These are phyloP conservation scores for Channa argus DNA, from an alignment of 2,113 vertebrate genomes.

Conservation along the genomic window DNA sequence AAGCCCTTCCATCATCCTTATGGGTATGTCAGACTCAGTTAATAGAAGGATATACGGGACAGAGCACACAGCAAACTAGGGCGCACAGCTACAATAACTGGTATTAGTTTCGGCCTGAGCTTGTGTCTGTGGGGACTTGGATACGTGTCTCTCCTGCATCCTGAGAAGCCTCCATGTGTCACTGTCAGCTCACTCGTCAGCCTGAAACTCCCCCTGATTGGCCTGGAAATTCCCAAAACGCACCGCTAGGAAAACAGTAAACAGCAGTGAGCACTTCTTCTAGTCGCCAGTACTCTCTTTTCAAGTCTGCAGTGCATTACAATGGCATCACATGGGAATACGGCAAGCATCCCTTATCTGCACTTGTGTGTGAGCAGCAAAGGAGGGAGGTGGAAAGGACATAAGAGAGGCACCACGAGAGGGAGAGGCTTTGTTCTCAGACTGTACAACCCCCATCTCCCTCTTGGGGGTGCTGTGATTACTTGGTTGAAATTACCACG, in stretches of 20 bases:
- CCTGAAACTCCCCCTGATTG: slow-evolving; percentile 39
- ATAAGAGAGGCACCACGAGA: slow-evolving; percentile 40
- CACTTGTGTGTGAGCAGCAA: slow-evolving; percentile 41
- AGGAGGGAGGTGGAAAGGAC: slow-evolving; percentile 47
- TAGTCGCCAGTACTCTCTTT: slow-evolving; percentile 37
- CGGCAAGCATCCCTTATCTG: slow-evolving; percentile 45
- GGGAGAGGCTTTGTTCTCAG: slow-evolving; percentile 49
- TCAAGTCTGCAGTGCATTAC: slow-evolving; percentile 56
- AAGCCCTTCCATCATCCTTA: slow-evolving; percentile 72
- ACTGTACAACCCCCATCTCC: slow-evolving; percentile 49
- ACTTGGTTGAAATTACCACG: slow-evolving; percentile 68
- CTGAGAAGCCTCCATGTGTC: slow-evolving; percentile 67
- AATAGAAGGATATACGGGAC: slow-evolving; percentile 68
- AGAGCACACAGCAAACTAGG: slow-evolving; percentile 60
- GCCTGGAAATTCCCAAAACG: slow-evolving; percentile 63
- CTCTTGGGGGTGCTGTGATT: slow-evolving; percentile 84
- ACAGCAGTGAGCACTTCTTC: slow-evolving; percentile 40
- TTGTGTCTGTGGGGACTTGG: slow-evolving; percentile 48
- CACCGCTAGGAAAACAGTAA: slow-evolving; percentile 63
- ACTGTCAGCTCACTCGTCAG: slow-evolving; percentile 68
- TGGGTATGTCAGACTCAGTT: slow-evolving; percentile 69
- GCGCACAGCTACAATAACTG: slow-evolving; percentile 69
- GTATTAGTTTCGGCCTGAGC: slow-evolving; percentile 66
- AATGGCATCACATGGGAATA: slow-evolving; percentile 57
- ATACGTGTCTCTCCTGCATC: slow-evolving; percentile 58